Percentiles rank a stretch among this genome's conserved stretches.
phyloP scores from a whole-genome alignment of 2,797 vertebrate species.

The Pangasius macronema region DNA sequence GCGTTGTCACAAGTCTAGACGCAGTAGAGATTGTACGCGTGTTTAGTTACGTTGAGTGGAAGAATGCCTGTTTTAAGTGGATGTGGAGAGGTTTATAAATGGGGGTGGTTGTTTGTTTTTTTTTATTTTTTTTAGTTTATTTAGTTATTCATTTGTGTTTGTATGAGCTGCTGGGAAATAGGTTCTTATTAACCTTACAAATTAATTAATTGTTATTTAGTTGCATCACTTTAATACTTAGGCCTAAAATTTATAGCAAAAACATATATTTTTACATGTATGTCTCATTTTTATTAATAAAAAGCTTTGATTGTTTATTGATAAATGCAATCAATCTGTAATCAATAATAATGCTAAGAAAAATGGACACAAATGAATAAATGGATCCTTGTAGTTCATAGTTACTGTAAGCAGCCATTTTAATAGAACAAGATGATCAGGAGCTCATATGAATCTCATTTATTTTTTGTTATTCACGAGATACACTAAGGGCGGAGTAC shows the following conservation, averaged over 20 bases:
- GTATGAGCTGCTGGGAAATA: not conserved
- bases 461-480: too few relatives aligned
- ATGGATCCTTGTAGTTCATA: not conserved
- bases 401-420: not conserved
- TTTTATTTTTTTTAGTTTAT: not conserved
- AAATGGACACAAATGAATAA: not conserved
- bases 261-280: not conserved
- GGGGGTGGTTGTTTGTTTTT: not conserved
- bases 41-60: too few relatives aligned
- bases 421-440: not conserved
- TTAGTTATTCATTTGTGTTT: not conserved
- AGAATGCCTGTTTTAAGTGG: not conserved
- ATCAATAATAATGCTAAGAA: not conserved
- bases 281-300: too few relatives aligned
- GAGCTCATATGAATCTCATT: slow-evolving; percentile 15
- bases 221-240: not conserved
- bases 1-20: too few relatives aligned
- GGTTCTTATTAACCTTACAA: not conserved
- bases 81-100: not conserved
- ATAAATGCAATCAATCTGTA: not conserved
- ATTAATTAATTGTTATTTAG: not conserved
- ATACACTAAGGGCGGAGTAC: too few relatives aligned
- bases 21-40: too few relatives aligned
- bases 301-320: not conserved
- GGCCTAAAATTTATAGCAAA: not conserved